phyloP scores from a whole-genome alignment of 2,888 invertebrate genomes.

The Cephus sareptanus region DNA sequence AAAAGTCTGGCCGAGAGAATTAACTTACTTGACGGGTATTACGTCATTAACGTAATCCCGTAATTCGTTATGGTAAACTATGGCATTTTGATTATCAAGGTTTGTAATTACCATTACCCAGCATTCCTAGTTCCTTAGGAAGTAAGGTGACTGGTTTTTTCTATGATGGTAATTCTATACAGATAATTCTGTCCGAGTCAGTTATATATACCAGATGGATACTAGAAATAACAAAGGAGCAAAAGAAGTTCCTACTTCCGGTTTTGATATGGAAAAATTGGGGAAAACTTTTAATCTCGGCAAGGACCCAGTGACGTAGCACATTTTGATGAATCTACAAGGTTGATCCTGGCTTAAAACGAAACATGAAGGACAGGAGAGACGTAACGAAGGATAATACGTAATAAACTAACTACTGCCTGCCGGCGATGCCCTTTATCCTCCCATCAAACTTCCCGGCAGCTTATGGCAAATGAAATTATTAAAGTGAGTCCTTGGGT shows the following conservation, averaged over 20 bases:
- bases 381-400: background rate
- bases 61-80: background rate
- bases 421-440: background rate
- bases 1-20: background rate
- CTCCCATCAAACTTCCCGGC: background rate
- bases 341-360: background rate
- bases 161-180: background rate
- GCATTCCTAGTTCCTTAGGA: background rate
- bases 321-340: background rate
- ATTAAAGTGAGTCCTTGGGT: background rate
- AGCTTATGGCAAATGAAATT: constrained; percentile 1
- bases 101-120: background rate
- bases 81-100: background rate
- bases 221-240: background rate
- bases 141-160: background rate
- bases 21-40: too few relatives aligned
- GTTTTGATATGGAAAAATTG: background rate
- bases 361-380: background rate
- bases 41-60: background rate
- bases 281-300: background rate
- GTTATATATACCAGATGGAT: background rate
- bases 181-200: too few relatives aligned
- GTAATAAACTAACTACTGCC: background rate
- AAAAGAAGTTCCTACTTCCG: background rate
- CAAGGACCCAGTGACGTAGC: background rate